Conservation (phyloP, 1,140 invertebrate genomes). For the Chelonus insularis region DNA sequence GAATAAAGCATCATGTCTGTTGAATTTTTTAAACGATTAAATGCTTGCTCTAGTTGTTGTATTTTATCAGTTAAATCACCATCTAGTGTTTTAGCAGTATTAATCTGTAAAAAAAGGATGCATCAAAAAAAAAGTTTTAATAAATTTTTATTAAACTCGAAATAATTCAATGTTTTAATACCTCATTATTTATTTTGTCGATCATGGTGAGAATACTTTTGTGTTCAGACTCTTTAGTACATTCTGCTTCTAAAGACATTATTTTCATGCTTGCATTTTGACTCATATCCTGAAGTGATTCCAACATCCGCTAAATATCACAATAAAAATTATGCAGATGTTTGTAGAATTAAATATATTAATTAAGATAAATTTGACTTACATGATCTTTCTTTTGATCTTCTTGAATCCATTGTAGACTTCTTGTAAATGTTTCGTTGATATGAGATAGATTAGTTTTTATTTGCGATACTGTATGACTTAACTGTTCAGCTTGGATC, state of each 20-base stretch:
- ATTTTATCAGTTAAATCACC: slow-evolving; percentile 36
- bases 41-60: slow-evolving; percentile 42
- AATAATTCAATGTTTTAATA: neutral
- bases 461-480: slow-evolving; percentile 46
- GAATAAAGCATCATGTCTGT: slow-evolving; percentile 33
- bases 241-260: slow-evolving; percentile 50
- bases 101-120: slow-evolving; percentile 40
- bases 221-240: slow-evolving; percentile 41
- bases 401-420: slow-evolving; percentile 54
- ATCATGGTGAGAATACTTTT: slow-evolving; percentile 34
- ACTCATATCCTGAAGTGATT: slow-evolving; percentile 47
- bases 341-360: too few relatives aligned
- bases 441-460: slow-evolving; percentile 52
- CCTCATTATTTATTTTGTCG: slow-evolving; percentile 40
- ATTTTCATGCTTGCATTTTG: slow-evolving; percentile 53
- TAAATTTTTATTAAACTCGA: slow-evolving; percentile 1
- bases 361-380: slow-evolving; percentile 39
- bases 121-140: slow-evolving; percentile 12
- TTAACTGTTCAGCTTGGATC: slow-evolving; percentile 52
- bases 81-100: slow-evolving; percentile 33
- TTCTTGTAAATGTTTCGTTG: slow-evolving; percentile 56
- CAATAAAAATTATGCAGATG: too few relatives aligned
- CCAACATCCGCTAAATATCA: slow-evolving; percentile 39
- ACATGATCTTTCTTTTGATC: slow-evolving; percentile 59
- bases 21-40: slow-evolving; percentile 40